phyloP scores from a whole-genome alignment of 1,140 invertebrate species.

The Procambarus virginalis region DNA sequence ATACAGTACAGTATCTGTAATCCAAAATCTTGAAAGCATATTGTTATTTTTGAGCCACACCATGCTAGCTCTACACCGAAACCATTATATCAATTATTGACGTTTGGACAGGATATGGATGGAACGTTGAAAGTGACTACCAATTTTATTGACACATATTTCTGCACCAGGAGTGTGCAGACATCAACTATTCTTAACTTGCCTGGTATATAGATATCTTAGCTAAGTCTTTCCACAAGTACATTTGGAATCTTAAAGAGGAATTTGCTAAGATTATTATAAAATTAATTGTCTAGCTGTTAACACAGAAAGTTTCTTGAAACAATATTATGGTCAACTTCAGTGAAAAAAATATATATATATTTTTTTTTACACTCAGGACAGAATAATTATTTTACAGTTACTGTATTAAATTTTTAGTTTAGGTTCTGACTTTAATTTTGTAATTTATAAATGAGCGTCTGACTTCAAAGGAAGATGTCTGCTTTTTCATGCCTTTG shows the following conservation, averaged over 20 bases:
- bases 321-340: too few relatives aligned
- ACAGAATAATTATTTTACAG: too few relatives aligned
- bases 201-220: not conserved
- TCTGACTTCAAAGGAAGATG: too few relatives aligned
- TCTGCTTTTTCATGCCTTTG: too few relatives aligned
- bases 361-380: too few relatives aligned
- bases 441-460: too few relatives aligned
- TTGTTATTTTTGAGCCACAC: not conserved
- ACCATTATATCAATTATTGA: slow-evolving; percentile 14
- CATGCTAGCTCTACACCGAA: not conserved
- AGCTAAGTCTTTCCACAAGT: not conserved
- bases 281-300: not conserved
- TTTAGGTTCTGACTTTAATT: too few relatives aligned
- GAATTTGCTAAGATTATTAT: not conserved
- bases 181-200: not conserved
- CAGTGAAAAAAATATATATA: too few relatives aligned
- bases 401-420: too few relatives aligned
- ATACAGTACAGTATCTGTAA: not conserved
- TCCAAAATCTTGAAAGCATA: not conserved
- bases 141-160: not conserved
- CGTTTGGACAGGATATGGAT: slow-evolving; percentile 25
- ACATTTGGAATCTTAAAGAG: not conserved
- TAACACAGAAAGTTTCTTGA: not conserved
- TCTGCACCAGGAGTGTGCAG: not conserved
- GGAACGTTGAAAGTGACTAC: slow-evolving; percentile 1